A percentile compares a stretch with the other conserved stretches of the same genome.
These are phyloP conservation scores for Heliconius ethilla DNA, from an alignment of 2,888 invertebrate species.

Conservation along the genomic window DNA sequence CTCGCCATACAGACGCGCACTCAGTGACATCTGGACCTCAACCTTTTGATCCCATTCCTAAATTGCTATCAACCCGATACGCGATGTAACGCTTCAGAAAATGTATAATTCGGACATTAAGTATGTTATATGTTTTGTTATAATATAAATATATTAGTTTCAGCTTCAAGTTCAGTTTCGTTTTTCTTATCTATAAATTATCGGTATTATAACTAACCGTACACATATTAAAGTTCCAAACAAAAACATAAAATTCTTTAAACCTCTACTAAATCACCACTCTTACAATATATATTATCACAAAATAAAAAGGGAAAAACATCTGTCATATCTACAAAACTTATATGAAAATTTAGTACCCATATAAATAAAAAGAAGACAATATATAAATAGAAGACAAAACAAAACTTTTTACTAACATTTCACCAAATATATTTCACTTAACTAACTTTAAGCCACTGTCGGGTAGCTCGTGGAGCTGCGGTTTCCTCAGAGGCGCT, in stretches of 20 bases:
- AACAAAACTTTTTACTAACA: not conserved
- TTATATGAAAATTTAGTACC: slow-evolving; percentile 2
- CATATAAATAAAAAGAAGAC: no score
- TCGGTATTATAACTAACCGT: no score
- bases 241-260: not conserved
- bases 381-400: not conserved
- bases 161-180: no score
- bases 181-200: no score
- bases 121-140: not conserved
- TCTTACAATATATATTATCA: no score
- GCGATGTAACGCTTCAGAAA: not conserved
- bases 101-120: not conserved
- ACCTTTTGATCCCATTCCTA: slow-evolving; percentile 9
- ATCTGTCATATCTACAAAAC: not conserved
- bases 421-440: slow-evolving; percentile 17
- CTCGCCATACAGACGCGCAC: not conserved
- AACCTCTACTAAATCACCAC: not conserved
- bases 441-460: slow-evolving; percentile 17
- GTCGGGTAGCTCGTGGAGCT: slow-evolving; percentile 2
- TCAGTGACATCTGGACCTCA: slow-evolving; percentile 8
- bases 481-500: slow-evolving; percentile 20
- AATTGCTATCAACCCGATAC: not conserved
- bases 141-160: no score
- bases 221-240: not conserved
- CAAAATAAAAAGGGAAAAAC: not conserved